phyloP scores from a whole-genome alignment of 92 coral and sea anemone species.

The Bergia sp. region DNA sequence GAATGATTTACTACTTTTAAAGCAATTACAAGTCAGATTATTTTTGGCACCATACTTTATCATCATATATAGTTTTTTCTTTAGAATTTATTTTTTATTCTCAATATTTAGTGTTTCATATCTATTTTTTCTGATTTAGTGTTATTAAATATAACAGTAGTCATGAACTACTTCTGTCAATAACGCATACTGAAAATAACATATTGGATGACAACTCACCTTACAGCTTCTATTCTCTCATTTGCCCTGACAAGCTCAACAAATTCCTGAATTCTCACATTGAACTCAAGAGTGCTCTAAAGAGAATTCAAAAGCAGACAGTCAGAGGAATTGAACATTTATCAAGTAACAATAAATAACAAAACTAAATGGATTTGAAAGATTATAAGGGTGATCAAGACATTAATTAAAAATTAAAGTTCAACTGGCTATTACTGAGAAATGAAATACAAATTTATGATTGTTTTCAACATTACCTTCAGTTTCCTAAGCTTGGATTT shows the following conservation, averaged over 20 bases:
- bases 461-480: slow-evolving; percentile 60
- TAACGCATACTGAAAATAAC: background rate
- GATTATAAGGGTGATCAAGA: background rate
- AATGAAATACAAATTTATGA: too few relatives aligned
- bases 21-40: too few relatives aligned
- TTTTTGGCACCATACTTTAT: too few relatives aligned
- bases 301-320: background rate
- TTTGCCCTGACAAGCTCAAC: slow-evolving; percentile 85
- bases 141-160: too few relatives aligned
- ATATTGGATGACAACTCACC: slow-evolving; percentile 50
- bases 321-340: background rate
- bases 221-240: slow-evolving; percentile 96
- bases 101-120: too few relatives aligned
- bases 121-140: too few relatives aligned
- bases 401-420: too few relatives aligned
- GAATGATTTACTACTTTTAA: too few relatives aligned
- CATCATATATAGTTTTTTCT: too few relatives aligned
- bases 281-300: slow-evolving; percentile 95
- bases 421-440: too few relatives aligned
- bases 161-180: too few relatives aligned
- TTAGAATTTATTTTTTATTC: too few relatives aligned
- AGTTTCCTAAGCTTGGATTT: slow-evolving; percentile 90
- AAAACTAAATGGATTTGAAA: background rate
- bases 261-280: slow-evolving; percentile 96
- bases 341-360: background rate